Percentiles rank a stretch among this genome's conserved stretches.
Conservation (phyloP, 2,888 invertebrate species). For the Drosophila setosimentum region DNA sequence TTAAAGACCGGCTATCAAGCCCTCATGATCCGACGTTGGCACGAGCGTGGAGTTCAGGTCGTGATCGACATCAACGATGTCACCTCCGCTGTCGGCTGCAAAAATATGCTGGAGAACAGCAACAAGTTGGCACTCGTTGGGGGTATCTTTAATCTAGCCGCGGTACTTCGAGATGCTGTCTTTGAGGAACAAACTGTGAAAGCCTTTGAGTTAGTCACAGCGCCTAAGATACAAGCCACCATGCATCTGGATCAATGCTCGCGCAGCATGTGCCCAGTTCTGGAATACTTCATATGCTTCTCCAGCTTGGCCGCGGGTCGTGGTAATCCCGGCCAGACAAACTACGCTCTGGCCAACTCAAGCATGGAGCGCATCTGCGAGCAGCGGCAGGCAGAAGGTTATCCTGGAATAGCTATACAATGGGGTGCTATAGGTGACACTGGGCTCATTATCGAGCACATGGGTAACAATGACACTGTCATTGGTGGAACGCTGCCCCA, state of each 20-base stretch:
- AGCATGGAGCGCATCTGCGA: slow-evolving; percentile 98
- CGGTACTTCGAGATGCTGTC: slow-evolving; percentile 93
- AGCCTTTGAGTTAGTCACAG: slow-evolving; percentile 92
- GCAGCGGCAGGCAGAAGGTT: slow-evolving; percentile 91
- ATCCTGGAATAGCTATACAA: slow-evolving; percentile 96
- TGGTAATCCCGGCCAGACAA: slow-evolving; percentile 98
- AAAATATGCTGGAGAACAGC: slow-evolving; percentile 87
- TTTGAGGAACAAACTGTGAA: slow-evolving; percentile 93
- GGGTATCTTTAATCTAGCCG: slow-evolving; percentile 97
- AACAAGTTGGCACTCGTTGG: slow-evolving; percentile 90
- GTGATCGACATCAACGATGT: slow-evolving; percentile 89
- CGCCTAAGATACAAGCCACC: slow-evolving; percentile 94
- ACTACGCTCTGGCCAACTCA: slow-evolving; percentile 98
- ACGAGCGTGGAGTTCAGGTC: slow-evolving; percentile 88
- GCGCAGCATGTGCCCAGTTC: slow-evolving; percentile 90
- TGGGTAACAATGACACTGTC: slow-evolving; percentile 95
- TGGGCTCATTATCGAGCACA: slow-evolving; percentile 94
- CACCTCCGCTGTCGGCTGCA: slow-evolving; percentile 87
- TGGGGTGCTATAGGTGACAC: slow-evolving; percentile 99
- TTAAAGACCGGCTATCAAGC: slow-evolving; percentile 97
- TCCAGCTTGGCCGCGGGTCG: slow-evolving; percentile 98
- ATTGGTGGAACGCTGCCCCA: slow-evolving; percentile 98
- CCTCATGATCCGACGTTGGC: slow-evolving; percentile 90
- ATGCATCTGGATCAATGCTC: slow-evolving; percentile 92
- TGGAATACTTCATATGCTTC: slow-evolving; percentile 98